Percentiles rank a stretch among this genome's conserved stretches.
Evolutionary conservation across 2,113 vertebrate genomes (phyloP).

Genomic region (Salminus brasiliensis): DNA sequence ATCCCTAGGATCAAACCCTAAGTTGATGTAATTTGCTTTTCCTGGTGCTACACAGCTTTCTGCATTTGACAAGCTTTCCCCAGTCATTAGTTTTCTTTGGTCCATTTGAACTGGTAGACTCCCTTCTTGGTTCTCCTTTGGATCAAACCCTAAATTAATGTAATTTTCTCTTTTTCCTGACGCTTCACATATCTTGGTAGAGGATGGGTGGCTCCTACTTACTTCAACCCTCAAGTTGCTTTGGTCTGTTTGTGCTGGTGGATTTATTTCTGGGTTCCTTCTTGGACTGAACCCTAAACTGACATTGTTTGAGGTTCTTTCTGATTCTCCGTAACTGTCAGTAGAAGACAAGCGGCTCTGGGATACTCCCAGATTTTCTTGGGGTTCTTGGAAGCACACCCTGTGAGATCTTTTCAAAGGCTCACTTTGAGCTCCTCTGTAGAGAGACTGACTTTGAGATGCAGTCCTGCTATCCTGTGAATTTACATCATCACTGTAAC

Average conservation of each 20-base stretch:
- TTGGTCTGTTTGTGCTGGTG: background rate
- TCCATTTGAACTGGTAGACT: conserved; percentile 38
- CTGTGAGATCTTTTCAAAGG: conserved; percentile 79
- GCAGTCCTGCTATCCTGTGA: conserved; percentile 72
- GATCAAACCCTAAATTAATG: background rate
- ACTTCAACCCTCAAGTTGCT: background rate
- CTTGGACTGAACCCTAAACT: conserved; percentile 72
- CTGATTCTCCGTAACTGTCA: conserved; percentile 46
- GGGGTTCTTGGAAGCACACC: conserved; percentile 77
- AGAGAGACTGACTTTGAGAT: conserved; percentile 59
- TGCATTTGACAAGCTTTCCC: background rate
- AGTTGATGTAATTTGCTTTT: background rate
- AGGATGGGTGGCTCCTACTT: background rate
- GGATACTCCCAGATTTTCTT: conserved; percentile 68
- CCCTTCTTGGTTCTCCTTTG: conserved; percentile 63
- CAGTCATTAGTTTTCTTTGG: background rate
- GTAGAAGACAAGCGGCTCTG: conserved; percentile 83
- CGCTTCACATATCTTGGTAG: background rate
- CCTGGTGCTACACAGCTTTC: background rate
- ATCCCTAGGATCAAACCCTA: conserved; percentile 72
- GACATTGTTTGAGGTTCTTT: conserved; percentile 70
- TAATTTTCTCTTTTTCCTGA: background rate
- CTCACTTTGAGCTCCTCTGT: conserved; percentile 82
- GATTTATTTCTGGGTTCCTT: conserved; percentile 71
- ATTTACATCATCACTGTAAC: conserved; percentile 49